Percentiles rank a stretch among this genome's conserved stretches.
phyloP scores from a whole-genome alignment of 2,888 invertebrate species.

The Drosophila lutescens region DNA sequence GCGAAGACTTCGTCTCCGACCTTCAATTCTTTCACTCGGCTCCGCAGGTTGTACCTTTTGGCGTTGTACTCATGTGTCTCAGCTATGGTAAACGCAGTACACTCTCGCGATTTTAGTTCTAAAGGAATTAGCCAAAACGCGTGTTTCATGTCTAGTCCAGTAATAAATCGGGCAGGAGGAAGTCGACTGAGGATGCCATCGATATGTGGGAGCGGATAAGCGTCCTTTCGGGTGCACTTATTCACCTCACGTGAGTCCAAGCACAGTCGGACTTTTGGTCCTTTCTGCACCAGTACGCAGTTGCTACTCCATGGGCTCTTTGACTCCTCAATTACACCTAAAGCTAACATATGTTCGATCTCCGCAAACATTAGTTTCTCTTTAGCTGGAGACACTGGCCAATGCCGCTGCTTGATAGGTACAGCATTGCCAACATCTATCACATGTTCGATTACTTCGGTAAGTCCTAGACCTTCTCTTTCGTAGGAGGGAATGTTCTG shows the following conservation, averaged over 20 bases:
- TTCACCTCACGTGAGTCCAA: neutral
- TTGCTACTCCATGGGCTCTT: neutral
- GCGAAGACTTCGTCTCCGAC: no score
- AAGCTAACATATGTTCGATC: neutral
- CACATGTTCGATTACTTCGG: neutral
- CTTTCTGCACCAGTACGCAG: no score
- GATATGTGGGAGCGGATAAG: slow-evolving; percentile 11
- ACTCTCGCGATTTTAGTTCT: slow-evolving; percentile 6
- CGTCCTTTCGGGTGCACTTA: slow-evolving; percentile 2
- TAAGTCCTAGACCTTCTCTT: slow-evolving; percentile 3
- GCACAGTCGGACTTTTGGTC: no score
- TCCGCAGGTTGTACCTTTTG: no score
- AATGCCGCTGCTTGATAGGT: neutral
- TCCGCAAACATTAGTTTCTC: neutral
- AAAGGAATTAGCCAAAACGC: slow-evolving; percentile 14
- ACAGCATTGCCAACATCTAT: neutral
- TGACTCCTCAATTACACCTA: neutral
- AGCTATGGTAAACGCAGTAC: slow-evolving; percentile 13
- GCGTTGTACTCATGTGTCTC: no score
- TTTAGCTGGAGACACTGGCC: neutral
- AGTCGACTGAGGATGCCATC: slow-evolving; percentile 13
- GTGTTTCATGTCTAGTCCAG: slow-evolving; percentile 6
- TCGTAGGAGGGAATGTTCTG: neutral
- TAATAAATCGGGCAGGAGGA: slow-evolving; percentile 2
- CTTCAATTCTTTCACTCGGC: no score